These are phyloP conservation scores for Montipora efflorescens DNA, from an alignment of 64 coral and sea anemone species.

Conservation along the genomic window DNA sequence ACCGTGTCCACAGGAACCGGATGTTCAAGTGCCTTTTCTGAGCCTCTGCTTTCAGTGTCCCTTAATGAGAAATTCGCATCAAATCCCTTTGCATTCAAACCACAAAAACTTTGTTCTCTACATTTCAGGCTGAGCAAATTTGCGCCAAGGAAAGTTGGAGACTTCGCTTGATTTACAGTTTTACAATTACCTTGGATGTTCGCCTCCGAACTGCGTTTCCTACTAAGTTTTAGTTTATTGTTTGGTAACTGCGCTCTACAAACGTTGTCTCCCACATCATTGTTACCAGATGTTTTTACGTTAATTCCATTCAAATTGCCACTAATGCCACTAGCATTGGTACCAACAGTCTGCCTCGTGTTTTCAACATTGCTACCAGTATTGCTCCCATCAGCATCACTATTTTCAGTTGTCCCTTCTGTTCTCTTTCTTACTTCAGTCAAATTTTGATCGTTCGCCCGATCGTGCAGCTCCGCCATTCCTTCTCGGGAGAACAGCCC, in stretches of 20 bases:
- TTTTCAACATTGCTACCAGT: neutral
- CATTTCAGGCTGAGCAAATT: neutral
- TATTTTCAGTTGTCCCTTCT: neutral
- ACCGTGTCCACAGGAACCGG: neutral
- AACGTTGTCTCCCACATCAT: neutral
- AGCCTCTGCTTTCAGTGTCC: neutral
- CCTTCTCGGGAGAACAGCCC: neutral
- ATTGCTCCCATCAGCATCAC: neutral
- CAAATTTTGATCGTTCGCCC: neutral
- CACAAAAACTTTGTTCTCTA: neutral
- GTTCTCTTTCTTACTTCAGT: neutral
- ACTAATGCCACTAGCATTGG: neutral
- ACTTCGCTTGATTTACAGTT: neutral
- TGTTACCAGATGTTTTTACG: neutral
- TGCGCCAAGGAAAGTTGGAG: neutral
- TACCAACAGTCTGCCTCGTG: neutral
- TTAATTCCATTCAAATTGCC: neutral
- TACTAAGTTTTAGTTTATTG: slow-evolving; percentile 17
- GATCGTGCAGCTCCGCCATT: neutral
- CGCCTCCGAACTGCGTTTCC: slow-evolving; percentile 3
- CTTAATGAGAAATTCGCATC: neutral
- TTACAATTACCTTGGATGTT: neutral
- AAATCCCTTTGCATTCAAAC: neutral
- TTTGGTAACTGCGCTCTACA: slow-evolving; percentile 29
- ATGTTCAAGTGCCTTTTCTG: neutral